A percentile compares a stretch with the other conserved stretches of the same genome.
phyloP scores from a whole-genome alignment of 1,140 invertebrate species.

The Pogonognathellus flavescens region DNA sequence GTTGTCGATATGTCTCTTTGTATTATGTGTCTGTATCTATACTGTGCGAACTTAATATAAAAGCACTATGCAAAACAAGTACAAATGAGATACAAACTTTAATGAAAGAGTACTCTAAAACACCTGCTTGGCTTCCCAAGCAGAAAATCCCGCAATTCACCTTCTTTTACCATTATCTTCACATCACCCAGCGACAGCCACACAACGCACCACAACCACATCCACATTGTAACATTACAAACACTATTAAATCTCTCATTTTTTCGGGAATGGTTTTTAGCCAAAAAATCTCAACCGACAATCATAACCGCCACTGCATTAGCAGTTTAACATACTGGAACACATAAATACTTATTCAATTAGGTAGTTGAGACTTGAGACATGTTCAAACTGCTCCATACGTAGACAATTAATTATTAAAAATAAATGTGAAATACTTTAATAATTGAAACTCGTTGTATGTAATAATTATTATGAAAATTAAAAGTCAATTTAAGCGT shows the following conservation, averaged over 20 bases:
- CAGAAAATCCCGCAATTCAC: conserved; percentile 60
- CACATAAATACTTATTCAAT: not conserved
- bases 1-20: no score
- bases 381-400: no score
- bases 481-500: no score
- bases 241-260: not conserved
- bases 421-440: no score
- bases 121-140: conserved; percentile 62
- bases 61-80: conserved; percentile 23
- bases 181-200: not conserved
- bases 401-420: no score
- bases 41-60: no score
- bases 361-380: no score
- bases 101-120: conserved; percentile 34
- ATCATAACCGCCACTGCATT: not conserved
- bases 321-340: not conserved
- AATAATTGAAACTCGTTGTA: no score
- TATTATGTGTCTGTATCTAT: no score
- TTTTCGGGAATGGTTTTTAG: conserved; percentile 6
- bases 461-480: no score
- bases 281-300: not conserved
- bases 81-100: not conserved
- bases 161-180: conserved; percentile 19
- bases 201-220: not conserved
- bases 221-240: not conserved